A percentile compares a stretch with the other conserved stretches of the same genome.
These are phyloP conservation scores for Baccha elongata DNA, from an alignment of 2,888 invertebrate species.

Conservation along the genomic window DNA sequence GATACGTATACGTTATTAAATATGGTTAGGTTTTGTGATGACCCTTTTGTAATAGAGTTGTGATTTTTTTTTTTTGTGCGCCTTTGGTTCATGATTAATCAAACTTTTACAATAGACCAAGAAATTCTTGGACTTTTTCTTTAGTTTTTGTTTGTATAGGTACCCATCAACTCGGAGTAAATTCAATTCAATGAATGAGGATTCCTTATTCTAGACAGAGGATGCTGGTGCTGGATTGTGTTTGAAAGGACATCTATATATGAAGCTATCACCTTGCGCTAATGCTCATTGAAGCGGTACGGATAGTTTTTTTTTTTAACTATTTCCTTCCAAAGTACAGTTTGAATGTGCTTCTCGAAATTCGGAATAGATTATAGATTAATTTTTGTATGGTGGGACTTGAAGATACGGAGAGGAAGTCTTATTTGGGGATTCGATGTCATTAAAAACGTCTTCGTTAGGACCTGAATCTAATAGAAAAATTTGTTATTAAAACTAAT, in stretches of 20 bases:
- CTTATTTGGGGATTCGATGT: slow-evolving; percentile 33
- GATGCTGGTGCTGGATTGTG: background rate
- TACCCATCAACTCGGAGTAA: no score
- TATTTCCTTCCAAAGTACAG: background rate
- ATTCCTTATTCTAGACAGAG: no score
- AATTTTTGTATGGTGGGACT: slow-evolving; percentile 12
- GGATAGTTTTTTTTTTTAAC: no score
- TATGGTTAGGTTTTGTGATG: background rate
- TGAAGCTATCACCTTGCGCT: slow-evolving; percentile 57
- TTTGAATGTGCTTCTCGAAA: slow-evolving; percentile 53
- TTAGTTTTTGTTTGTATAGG: no score
- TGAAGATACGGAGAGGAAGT: slow-evolving; percentile 5
- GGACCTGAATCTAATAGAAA: slow-evolving; percentile 53
- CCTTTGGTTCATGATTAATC: slow-evolving; percentile 61
- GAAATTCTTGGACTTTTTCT: no score
- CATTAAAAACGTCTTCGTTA: slow-evolving; percentile 62
- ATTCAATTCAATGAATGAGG: slow-evolving; percentile 55
- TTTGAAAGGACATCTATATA: no score
- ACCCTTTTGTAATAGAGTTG: slow-evolving; percentile 9
- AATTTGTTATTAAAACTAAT: slow-evolving; percentile 70
- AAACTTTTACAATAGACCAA: slow-evolving; percentile 64
- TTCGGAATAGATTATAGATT: no score
- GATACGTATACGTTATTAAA: slow-evolving; percentile 26
- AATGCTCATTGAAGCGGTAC: slow-evolving; percentile 56
- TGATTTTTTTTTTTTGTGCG: background rate